Conservation (phyloP, 2,797 vertebrate species). For the Argya squamiceps region DNA sequence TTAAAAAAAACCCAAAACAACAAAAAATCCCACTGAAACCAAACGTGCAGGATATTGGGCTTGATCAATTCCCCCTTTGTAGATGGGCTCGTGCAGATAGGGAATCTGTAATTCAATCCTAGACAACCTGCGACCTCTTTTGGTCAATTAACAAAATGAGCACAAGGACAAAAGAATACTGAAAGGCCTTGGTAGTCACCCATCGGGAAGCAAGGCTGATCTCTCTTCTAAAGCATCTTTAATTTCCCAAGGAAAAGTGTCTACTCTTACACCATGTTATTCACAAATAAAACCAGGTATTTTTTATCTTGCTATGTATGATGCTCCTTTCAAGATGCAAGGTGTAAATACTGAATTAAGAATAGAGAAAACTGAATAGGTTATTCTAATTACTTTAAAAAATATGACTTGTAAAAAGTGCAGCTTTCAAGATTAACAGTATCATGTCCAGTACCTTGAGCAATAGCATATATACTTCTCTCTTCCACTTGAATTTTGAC, state of each 20-base stretch:
- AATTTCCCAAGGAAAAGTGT: not conserved
- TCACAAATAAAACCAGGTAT: not conserved
- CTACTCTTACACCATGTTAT: not conserved
- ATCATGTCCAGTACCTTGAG: not conserved
- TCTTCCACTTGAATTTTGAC: not conserved
- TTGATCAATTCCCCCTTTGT: not conserved
- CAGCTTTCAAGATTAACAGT: not conserved
- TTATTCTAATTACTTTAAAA: not conserved
- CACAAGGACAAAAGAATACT: not conserved
- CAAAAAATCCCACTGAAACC: not conserved
- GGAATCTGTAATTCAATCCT: constrained; percentile 7
- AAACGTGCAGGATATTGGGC: not conserved
- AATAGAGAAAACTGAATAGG: not conserved
- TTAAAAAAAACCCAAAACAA: not conserved
- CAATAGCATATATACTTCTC: not conserved
- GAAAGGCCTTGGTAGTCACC: not conserved
- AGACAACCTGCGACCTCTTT: constrained; percentile 73
- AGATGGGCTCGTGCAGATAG: not conserved
- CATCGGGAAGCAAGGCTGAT: not conserved
- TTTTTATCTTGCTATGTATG: not conserved
- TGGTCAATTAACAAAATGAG: constrained; percentile 42
- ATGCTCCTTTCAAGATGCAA: not conserved
- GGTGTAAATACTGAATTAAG: not conserved
- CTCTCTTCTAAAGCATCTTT: not conserved
- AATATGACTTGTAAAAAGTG: not conserved